Conservation (phyloP, 2,888 invertebrate genomes). For the Calephelis perditalis region DNA sequence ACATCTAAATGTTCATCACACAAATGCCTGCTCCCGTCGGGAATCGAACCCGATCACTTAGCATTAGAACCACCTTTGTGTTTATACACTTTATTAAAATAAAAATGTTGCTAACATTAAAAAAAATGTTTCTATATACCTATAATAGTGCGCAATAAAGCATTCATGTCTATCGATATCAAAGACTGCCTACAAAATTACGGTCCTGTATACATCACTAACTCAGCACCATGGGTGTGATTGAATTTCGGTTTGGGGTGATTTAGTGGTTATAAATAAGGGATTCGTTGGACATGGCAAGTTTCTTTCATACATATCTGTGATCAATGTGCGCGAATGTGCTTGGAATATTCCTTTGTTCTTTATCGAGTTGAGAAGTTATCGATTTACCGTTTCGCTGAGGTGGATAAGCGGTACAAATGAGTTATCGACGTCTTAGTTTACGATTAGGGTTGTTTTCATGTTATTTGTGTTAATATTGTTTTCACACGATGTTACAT, state of each 20-base stretch:
- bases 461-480: too few species aligned
- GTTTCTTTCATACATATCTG: slow-evolving; percentile 31
- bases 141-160: too few species aligned
- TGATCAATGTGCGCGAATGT: slow-evolving; percentile 32
- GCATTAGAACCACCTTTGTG: too few species aligned
- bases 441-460: neutral
- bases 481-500: too few species aligned
- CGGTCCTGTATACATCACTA: slow-evolving; percentile 5
- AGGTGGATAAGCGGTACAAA: neutral
- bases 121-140: too few species aligned
- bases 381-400: neutral
- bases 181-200: neutral
- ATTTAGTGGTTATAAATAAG: slow-evolving; percentile 55
- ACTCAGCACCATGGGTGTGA: slow-evolving; percentile 42
- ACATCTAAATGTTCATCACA: too few species aligned
- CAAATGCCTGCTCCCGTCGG: too few species aligned
- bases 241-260: slow-evolving; percentile 60
- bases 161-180: neutral
- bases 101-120: too few species aligned
- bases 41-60: too few species aligned
- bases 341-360: slow-evolving; percentile 31
- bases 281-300: slow-evolving; percentile 40
- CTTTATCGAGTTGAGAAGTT: slow-evolving; percentile 27
- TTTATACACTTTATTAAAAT: too few species aligned
- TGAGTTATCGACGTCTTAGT: neutral